Evolutionary conservation across 2,113 vertebrate genomes (phyloP).

Genomic region (Pimephales promelas): DNA sequence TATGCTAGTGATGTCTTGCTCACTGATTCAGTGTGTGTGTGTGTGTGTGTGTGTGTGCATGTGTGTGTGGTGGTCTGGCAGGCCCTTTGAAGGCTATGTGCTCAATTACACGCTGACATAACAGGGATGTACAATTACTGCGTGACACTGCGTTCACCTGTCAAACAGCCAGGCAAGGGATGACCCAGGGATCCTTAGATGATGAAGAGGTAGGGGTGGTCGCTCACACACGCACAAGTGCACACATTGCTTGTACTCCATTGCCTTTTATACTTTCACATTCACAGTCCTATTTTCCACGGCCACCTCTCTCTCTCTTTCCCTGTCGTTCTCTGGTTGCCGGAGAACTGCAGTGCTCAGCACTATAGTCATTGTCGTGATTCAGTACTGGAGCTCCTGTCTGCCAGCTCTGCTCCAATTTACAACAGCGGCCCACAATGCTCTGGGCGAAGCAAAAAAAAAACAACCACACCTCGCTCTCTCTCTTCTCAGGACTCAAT

Average conservation of each 20-base stretch:
- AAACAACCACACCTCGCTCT: conserved; percentile 29
- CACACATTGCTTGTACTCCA: conserved; percentile 22
- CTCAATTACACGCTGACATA: conserved; percentile 54
- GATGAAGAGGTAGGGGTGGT: conserved; percentile 31
- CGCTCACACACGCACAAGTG: background rate
- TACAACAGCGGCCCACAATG: conserved; percentile 55
- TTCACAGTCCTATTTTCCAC: background rate
- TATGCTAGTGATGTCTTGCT: conserved; percentile 24
- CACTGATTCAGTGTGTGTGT: background rate
- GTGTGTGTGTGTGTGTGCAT: conserved; percentile 19
- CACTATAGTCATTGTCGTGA: conserved; percentile 58
- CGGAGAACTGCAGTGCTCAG: conserved; percentile 54
- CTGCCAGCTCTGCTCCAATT: conserved; percentile 60
- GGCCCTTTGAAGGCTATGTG: conserved; percentile 31
- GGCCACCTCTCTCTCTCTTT: background rate
- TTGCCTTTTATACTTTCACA: conserved; percentile 21
- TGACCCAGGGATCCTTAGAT: conserved; percentile 38
- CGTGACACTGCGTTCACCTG: conserved; percentile 44
- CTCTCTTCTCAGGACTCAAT: conserved; percentile 20
- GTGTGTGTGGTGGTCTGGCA: conserved; percentile 3
- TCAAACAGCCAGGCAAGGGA: conserved; percentile 40
- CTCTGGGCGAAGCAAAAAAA: conserved; percentile 40
- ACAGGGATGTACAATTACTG: conserved; percentile 52
- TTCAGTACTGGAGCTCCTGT: conserved; percentile 59
- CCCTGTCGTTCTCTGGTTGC: conserved; percentile 14